Evolutionary conservation across 2,888 invertebrate species (phyloP).

Genomic region (Pedicia rivosa): DNA sequence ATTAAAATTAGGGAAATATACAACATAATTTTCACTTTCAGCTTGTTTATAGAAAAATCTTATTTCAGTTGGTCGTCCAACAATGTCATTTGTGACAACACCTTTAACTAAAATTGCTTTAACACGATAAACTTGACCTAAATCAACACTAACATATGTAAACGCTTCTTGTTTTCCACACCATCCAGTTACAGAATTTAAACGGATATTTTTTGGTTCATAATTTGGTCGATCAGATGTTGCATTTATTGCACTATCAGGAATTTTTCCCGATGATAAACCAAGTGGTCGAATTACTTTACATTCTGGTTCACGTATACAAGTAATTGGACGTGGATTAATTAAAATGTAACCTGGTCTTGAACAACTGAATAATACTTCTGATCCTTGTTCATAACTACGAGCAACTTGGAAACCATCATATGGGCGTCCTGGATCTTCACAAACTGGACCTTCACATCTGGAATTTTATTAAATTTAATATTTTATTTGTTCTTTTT

Average conservation of each 20-base stretch:
- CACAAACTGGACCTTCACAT: slow-evolving; percentile 94
- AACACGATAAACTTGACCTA: slow-evolving; percentile 82
- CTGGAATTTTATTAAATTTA: slow-evolving; percentile 23
- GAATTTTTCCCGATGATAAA: slow-evolving; percentile 78
- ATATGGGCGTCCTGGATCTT: slow-evolving; percentile 86
- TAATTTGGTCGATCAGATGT: slow-evolving; percentile 88
- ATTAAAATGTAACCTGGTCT: slow-evolving; percentile 86
- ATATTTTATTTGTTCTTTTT: not conserved
- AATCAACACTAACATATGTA: slow-evolving; percentile 88
- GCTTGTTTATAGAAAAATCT: slow-evolving; percentile 94
- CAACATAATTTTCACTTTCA: slow-evolving; percentile 87
- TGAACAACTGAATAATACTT: slow-evolving; percentile 79
- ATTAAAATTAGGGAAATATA: slow-evolving; percentile 94
- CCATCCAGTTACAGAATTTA: slow-evolving; percentile 91
- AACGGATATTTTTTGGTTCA: slow-evolving; percentile 72
- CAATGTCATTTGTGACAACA: slow-evolving; percentile 87
- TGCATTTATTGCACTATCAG: slow-evolving; percentile 88
- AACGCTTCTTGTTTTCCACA: slow-evolving; percentile 95
- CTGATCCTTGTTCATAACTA: slow-evolving; percentile 78
- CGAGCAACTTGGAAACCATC: slow-evolving; percentile 77
- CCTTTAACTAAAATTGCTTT: slow-evolving; percentile 89
- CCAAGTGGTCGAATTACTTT: slow-evolving; percentile 84
- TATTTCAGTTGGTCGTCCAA: slow-evolving; percentile 90
- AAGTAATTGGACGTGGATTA: slow-evolving; percentile 78
- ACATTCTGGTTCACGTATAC: slow-evolving; percentile 85